Evolutionary conservation across 2,888 invertebrate species (phyloP).

Genomic region (Beris chalybata): DNA sequence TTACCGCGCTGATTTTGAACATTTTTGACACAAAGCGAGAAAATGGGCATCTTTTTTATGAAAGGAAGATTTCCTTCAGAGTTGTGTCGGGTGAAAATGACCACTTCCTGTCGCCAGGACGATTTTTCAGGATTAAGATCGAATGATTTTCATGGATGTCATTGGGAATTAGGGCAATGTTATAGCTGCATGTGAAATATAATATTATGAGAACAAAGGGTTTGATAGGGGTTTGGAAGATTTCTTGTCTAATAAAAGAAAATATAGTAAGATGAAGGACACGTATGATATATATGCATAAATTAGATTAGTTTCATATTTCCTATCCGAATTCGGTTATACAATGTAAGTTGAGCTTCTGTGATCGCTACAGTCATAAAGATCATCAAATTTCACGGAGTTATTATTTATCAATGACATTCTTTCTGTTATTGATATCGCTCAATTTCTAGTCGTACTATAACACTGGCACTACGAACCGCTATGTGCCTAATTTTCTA

Average conservation of each 20-base stretch:
- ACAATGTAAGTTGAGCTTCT: neutral
- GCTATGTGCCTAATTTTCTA: no score
- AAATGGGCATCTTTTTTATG: conserved; percentile 14
- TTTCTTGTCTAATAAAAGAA: neutral
- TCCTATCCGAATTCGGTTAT: neutral
- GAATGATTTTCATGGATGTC: conserved; percentile 15
- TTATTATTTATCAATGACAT: no score
- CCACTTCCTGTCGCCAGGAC: conserved; percentile 25
- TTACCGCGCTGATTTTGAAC: neutral
- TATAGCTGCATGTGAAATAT: conserved; percentile 1
- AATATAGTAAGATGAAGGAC: neutral
- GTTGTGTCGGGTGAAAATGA: conserved; percentile 23
- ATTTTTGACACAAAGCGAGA: conserved; percentile 11
- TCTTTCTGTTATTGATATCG: no score
- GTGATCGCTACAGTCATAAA: neutral
- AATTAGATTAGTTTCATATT: neutral
- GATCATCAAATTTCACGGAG: no score
- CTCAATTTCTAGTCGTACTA: no score
- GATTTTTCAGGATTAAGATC: conserved; percentile 26
- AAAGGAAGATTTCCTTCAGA: neutral
- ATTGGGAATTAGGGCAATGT: conserved; percentile 18
- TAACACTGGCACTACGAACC: no score
- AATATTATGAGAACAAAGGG: conserved; percentile 4
- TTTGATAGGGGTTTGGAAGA: conserved; percentile 13
- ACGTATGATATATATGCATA: neutral